A percentile compares a stretch with the other conserved stretches of the same genome.
Conservation (phyloP, 2,888 invertebrate species). For the Sepiola atlantica region DNA sequence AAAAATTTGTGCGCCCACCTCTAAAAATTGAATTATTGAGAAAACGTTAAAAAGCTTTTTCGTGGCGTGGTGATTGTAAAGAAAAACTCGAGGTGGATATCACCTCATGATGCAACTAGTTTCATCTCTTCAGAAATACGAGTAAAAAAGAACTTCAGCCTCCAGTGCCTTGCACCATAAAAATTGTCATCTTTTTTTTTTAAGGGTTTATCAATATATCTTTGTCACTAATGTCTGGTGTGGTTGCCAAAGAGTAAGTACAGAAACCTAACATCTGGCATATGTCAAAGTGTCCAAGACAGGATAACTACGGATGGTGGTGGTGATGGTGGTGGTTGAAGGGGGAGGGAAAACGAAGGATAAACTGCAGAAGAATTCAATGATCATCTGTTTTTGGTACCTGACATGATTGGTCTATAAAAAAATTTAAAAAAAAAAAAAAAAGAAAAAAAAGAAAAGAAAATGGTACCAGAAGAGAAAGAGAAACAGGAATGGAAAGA, state of each 20-base stretch:
- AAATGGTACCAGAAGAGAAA: not conserved
- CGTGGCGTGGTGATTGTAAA: too few species aligned
- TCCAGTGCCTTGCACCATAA: not conserved
- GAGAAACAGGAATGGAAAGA: not conserved
- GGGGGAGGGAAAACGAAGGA: not conserved
- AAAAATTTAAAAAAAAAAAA: too few species aligned
- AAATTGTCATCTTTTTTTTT: not conserved
- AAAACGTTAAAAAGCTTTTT: too few species aligned
- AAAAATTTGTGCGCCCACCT: too few species aligned
- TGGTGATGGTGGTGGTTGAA: not conserved
- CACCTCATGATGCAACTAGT: not conserved
- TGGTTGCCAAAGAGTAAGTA: not conserved
- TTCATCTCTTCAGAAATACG: not conserved
- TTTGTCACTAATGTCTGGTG: not conserved
- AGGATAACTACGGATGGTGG: not conserved
- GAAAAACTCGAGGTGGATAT: too few species aligned
- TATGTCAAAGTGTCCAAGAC: conserved; percentile 20
- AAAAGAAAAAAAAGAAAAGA: too few species aligned
- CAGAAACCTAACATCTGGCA: not conserved
- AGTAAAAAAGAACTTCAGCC: not conserved
- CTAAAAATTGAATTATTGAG: too few species aligned
- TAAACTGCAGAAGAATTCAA: not conserved
- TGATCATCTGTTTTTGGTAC: not conserved
- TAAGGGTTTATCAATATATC: not conserved
- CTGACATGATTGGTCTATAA: conserved; percentile 16